Conservation (phyloP, 2,113 vertebrate genomes). For the Ivindomyrus marchei region DNA sequence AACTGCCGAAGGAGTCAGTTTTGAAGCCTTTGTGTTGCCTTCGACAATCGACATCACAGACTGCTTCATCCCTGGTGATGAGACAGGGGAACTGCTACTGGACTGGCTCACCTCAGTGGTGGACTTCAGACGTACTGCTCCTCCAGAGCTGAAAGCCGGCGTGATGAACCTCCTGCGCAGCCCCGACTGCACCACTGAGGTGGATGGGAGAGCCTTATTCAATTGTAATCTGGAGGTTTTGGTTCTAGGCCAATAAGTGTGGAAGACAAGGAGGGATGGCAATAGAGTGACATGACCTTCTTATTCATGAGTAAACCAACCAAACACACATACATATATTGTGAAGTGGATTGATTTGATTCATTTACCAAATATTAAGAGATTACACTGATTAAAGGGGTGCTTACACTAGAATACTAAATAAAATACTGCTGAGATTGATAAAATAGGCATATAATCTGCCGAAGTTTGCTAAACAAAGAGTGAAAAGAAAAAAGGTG, state of each 20-base stretch:
- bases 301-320: neutral
- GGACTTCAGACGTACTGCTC: constrained; percentile 70
- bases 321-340: neutral
- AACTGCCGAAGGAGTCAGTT: constrained; percentile 60
- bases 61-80: constrained; percentile 74
- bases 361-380: neutral
- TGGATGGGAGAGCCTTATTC: constrained; percentile 72
- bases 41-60: constrained; percentile 82
- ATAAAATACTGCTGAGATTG: neutral
- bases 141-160: constrained; percentile 65
- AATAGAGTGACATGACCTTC: neutral
- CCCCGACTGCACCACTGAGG: constrained; percentile 66
- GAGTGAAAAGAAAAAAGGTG: no score
- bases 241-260: constrained; percentile 57
- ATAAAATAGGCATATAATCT: neutral
- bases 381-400: neutral
- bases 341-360: neutral
- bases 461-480: no score
- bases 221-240: constrained; percentile 72
- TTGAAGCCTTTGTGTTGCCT: constrained; percentile 59
- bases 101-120: constrained; percentile 83
- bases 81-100: constrained; percentile 74
- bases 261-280: neutral
- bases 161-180: constrained; percentile 67
- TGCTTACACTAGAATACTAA: neutral